These are phyloP conservation scores for Drosophila sordidula DNA, from an alignment of 2,888 invertebrate species.

Conservation along the genomic window DNA sequence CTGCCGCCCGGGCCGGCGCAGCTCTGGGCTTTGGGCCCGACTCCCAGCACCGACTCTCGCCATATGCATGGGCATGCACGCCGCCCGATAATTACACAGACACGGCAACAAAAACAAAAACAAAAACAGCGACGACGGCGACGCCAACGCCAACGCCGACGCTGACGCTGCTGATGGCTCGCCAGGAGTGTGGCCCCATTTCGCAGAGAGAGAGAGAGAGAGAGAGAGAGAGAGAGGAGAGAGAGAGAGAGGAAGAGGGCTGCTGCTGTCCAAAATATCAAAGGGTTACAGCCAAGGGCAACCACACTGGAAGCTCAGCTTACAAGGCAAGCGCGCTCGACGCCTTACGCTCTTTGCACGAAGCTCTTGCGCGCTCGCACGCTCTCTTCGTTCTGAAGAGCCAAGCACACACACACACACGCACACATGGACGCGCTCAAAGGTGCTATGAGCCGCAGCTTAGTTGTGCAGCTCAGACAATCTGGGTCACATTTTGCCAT, in stretches of 20 bases:
- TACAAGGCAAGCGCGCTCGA: slow-evolving; percentile 33
- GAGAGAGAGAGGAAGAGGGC: slow-evolving; percentile 22
- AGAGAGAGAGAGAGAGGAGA: slow-evolving; percentile 19
- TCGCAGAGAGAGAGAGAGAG: slow-evolving; percentile 26
- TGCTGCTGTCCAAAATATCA: slow-evolving; percentile 36
- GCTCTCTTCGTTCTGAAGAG: slow-evolving; percentile 71
- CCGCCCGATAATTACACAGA: slow-evolving; percentile 72
- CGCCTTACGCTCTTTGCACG: slow-evolving; percentile 14
- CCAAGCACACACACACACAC: slow-evolving; percentile 24
- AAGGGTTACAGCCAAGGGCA: slow-evolving; percentile 72
- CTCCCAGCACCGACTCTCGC: slow-evolving; percentile 16
- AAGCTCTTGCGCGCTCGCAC: slow-evolving; percentile 2
- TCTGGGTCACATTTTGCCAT: slow-evolving; percentile 86
- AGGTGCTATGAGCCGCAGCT: slow-evolving; percentile 64
- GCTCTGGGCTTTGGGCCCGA: slow-evolving; percentile 7
- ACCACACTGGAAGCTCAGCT: slow-evolving; percentile 35
- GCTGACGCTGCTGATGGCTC: slow-evolving; percentile 12
- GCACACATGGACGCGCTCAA: slow-evolving; percentile 15
- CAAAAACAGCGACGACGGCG: slow-evolving; percentile 42
- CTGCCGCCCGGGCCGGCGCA: slow-evolving; percentile 61
- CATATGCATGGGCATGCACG: slow-evolving; percentile 61
- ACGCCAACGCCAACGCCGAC: slow-evolving; percentile 41
- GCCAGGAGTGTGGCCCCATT: slow-evolving; percentile 67
- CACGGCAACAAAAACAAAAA: slow-evolving; percentile 56
- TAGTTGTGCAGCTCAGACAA: slow-evolving; percentile 84